phyloP scores from a whole-genome alignment of 2,797 vertebrate genomes.

The Onychomys torridus region DNA sequence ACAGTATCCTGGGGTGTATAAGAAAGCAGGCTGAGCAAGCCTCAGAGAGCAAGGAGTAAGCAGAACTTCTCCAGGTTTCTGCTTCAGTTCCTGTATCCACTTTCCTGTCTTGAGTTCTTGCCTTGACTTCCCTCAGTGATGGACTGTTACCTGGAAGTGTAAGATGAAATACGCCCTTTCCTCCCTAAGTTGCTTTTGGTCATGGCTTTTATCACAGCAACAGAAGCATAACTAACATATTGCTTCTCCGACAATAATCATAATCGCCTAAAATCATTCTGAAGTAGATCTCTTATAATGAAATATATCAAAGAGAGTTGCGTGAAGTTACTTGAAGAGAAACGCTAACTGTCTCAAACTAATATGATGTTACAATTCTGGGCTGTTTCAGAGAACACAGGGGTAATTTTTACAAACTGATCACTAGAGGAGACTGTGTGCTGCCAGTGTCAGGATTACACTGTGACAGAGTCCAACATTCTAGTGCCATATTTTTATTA shows the following conservation, averaged over 20 bases:
- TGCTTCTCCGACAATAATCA: neutral
- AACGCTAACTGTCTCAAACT: conserved; percentile 4
- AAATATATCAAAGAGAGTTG: neutral
- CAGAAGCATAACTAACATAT: neutral
- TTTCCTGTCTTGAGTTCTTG: neutral
- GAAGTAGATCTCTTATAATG: conserved; percentile 10
- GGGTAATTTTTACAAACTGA: neutral
- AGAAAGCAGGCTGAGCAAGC: neutral
- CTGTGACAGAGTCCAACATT: neutral
- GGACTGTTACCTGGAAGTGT: neutral
- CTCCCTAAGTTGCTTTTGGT: neutral
- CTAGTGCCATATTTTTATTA: neutral
- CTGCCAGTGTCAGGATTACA: neutral
- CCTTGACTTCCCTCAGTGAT: neutral
- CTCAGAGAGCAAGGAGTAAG: neutral
- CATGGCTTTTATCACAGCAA: neutral
- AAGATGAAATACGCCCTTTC: neutral
- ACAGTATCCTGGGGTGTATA: neutral
- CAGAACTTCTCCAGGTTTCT: neutral
- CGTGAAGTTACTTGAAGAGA: neutral
- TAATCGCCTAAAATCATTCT: conserved; percentile 29
- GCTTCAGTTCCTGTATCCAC: neutral
- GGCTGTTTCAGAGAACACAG: conserved; percentile 3
- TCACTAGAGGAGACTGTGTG: neutral
- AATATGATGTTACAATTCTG: neutral